These are phyloP conservation scores for Diarsia rubi DNA, from an alignment of 2,888 invertebrate genomes.

Conservation along the genomic window DNA sequence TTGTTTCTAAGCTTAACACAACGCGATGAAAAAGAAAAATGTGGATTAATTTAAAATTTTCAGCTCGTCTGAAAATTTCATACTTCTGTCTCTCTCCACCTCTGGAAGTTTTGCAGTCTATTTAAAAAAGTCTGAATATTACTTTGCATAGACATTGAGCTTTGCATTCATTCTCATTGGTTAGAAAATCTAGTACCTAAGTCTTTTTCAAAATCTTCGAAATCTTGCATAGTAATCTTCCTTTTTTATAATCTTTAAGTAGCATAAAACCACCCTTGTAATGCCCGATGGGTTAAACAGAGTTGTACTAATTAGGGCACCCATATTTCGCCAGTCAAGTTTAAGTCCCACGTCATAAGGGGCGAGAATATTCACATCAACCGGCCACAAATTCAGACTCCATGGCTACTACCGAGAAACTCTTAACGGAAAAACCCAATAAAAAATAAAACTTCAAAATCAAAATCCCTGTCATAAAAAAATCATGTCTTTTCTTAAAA, in stretches of 20 bases:
- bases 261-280: neutral
- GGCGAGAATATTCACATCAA: too few relatives aligned
- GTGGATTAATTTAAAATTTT: neutral
- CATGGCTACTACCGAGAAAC: too few relatives aligned
- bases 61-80: neutral
- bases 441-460: too few relatives aligned
- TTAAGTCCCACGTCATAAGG: too few relatives aligned
- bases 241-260: neutral
- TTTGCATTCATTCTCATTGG: neutral
- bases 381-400: too few relatives aligned
- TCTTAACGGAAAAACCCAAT: too few relatives aligned
- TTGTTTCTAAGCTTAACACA: neutral
- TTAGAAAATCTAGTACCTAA: neutral
- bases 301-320: too few relatives aligned
- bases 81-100: neutral
- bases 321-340: too few relatives aligned
- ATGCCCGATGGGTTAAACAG: too few relatives aligned
- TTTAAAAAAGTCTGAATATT: neutral
- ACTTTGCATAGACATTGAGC: neutral
- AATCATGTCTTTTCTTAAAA: neutral
- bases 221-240: neutral
- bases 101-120: neutral
- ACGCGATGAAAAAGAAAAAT: too few relatives aligned
- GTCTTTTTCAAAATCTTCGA: neutral
- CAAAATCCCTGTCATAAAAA: too few relatives aligned